These are phyloP conservation scores for Drosophila simulans DNA, from an alignment of 1,140 invertebrate genomes.

Conservation along the genomic window DNA sequence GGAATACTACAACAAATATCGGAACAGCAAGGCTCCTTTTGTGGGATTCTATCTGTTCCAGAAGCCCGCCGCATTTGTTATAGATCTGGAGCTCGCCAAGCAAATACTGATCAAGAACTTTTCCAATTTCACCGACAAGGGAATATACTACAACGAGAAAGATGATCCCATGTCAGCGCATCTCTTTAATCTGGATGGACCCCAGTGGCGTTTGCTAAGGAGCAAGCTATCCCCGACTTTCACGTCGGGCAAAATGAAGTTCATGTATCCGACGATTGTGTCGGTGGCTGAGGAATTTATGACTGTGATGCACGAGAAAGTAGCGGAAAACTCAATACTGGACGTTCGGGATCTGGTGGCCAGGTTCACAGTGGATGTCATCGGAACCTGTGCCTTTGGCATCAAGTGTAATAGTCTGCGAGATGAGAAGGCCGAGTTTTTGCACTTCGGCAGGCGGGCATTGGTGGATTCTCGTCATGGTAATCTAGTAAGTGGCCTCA, in stretches of 20 bases:
- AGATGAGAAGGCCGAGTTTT: conserved; percentile 86
- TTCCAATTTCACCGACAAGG: conserved; percentile 85
- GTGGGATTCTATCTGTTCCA: conserved; percentile 81
- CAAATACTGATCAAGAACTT: conserved; percentile 87
- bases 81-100: conserved; percentile 87
- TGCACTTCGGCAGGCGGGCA: conserved; percentile 55
- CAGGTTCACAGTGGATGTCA: conserved; percentile 83
- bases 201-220: conserved; percentile 86
- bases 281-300: conserved; percentile 55
- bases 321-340: conserved; percentile 7
- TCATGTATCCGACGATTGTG: conserved; percentile 85
- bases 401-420: conserved; percentile 86
- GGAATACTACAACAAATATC: conserved; percentile 73
- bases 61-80: conserved; percentile 84
- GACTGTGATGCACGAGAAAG: conserved; percentile 37
- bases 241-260: conserved; percentile 86
- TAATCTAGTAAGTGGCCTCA: neutral
- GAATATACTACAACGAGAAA: conserved; percentile 84
- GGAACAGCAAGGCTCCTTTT: conserved; percentile 57
- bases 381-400: conserved; percentile 88
- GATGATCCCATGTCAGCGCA: conserved; percentile 85
- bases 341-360: conserved; percentile 70
- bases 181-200: conserved; percentile 84
- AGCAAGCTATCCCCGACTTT: conserved; percentile 86
- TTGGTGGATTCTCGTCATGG: conserved; percentile 27